Evolutionary conservation across 1,140 invertebrate species (phyloP), one percentile per base, ranked within the genome.

Genomic region (Rhyzopertha dominica): DNA sequence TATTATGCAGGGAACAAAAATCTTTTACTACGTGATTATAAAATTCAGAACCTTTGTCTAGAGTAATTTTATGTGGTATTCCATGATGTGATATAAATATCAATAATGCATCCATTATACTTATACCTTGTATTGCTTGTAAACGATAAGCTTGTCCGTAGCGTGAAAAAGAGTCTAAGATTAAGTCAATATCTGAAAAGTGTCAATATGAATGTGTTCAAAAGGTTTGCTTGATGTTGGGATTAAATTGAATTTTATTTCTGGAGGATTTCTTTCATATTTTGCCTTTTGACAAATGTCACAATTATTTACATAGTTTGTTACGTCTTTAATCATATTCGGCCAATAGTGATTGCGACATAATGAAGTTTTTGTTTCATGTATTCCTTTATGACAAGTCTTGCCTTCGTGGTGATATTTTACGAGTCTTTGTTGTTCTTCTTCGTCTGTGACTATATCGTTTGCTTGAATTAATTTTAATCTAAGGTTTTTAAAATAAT

Each of bases 161-260:
- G n/a, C n/a, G n/a, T n/a, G n/a, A n/a, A n/a, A n/a, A n/a, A n/a
- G n/a, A n/a, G n/a, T n/a, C n/a, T n/a, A n/a, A n/a, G n/a, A n/a
- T n/a, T n/a, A n/a, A n/a, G n/a, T n/a, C n/a, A n/a, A n/a, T n/a
- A n/a, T n/a, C n/a, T n/a, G n/a, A n/a, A n/a, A n/a, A n/a, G n/a
- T 3, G 19, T 43, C 41, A 5, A 56, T 35, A 14, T 32, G 23
- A 12, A 50, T 32, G 10, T 37, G 17, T 28, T 54, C 32, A 34
- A 54, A 56, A 8, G 47, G 30, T 24, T 25, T 17, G 16, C 7
- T 5, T n/a, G 45, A 12, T 8, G 46, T 52, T 17, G 24, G 25
- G 9, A 47, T 50, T 14, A 46, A 35, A 17, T 43, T 18, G 26
- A 49, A 23, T 1, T 39, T 25, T 19, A 46, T 34, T 18, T 41